Evolutionary conservation across 2,888 invertebrate species (phyloP), one percentile per base, ranked within the genome.

Genomic region (Caprella mutica): DNA sequence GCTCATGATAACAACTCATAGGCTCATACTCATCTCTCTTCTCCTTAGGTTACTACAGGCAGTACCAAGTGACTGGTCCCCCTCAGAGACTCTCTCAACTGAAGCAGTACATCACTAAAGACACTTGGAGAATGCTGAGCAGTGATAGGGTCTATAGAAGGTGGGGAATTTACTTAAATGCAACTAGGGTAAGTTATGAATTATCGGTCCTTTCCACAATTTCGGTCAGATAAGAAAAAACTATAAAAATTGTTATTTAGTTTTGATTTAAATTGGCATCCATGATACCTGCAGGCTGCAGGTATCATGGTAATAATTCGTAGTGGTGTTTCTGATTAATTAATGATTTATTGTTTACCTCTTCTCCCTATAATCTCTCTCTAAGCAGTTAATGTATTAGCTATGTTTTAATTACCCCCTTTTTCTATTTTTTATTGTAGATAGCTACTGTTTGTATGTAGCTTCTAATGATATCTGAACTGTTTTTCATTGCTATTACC

Each of bases 41-140:
- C 3, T 21, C 9, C 51, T 21, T 29, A 61, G 61, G 58, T 29
- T 61, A 55, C 33, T 38, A 53, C 38, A 42, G 61, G 21, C 61
- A 61, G 26, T 55, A 61, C 42, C 27, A 52, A 2, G 24, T 61
- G 40, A 26, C 19, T 2, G 61, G 61, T 6, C 55, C 61, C 9
- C 55, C 61, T 8, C 61, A 61, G 35, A 58, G 55, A 33, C 24
- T 61, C 23, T 57, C 61, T 23, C 48, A 52, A 19, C 58, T 61
- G 8, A 61, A 61, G 27, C 61, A 61, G 42, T 61, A 58, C 42
- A 61, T 61, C 27, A 61, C 61, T n/a, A 55, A 55, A 23, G 55
- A 61, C 23, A 24, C 61, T 8, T 61, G 61, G 61, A 46, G 46
- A 19, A 48, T 56, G 12, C 48, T 61, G 51, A 61, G 48, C 19